phyloP scores from a whole-genome alignment of 1,140 invertebrate genomes.

The Teleogryllus occipitalis region DNA sequence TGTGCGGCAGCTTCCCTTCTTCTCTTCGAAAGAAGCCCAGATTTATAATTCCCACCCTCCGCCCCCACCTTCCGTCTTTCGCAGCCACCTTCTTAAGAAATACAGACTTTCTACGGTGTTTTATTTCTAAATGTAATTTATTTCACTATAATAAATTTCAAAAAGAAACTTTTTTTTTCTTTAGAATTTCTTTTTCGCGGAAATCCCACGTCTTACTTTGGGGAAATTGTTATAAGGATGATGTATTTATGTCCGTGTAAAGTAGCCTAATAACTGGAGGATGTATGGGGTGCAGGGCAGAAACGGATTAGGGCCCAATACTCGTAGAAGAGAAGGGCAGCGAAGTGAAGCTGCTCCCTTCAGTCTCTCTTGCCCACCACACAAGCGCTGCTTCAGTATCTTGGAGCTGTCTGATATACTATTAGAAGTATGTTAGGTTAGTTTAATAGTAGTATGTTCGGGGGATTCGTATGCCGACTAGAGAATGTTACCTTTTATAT shows the following conservation, averaged over 20 bases:
- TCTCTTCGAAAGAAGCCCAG: neutral
- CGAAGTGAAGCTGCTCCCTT: no score
- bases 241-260: neutral
- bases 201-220: neutral
- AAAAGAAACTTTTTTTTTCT: neutral
- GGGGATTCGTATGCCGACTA: no score
- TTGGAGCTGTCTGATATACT: no score
- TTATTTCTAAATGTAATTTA: conserved; percentile 6
- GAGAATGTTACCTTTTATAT: no score
- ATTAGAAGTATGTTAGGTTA: no score
- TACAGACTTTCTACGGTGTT: neutral
- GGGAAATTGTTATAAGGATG: neutral
- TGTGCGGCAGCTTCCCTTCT: neutral
- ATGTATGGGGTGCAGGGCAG: neutral
- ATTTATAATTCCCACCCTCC: neutral
- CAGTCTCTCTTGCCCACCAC: no score
- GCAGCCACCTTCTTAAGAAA: neutral
- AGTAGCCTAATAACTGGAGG: neutral
- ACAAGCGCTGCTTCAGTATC: no score
- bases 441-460: no score
- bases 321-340: no score
- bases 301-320: neutral
- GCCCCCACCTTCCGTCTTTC: neutral
- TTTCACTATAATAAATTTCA: conserved; percentile 1
- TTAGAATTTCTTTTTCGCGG: neutral